Evolutionary conservation across 2,797 vertebrate genomes (phyloP), one percentile per base, ranked within the genome.

Genomic region (Xerus rutilus): DNA sequence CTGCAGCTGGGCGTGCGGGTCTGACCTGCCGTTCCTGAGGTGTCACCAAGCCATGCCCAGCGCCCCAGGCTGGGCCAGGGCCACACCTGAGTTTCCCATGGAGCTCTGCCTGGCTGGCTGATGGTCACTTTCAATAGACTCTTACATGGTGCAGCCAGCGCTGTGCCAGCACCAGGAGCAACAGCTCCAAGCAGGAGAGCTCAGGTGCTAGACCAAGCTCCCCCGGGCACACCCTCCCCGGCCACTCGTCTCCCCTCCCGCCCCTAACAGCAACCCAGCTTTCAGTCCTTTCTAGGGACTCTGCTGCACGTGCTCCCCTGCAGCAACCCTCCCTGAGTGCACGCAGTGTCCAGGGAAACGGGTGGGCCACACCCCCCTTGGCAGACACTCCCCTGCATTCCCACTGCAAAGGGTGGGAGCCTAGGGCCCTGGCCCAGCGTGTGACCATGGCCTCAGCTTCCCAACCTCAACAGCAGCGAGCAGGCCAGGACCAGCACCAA

Each of bases 191-290:
- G 2, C 30, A 12, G 7, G 25, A n/a, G 11, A 9, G 21, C 69
- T 15, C 11, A 0, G 76, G 64, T 2, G 32, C 23, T 1, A 1
- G 59, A 1, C 73, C 20, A 39, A 47, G 59, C 52, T 18, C 43
- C 21, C 6, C 18, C 32, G 12, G 0, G 23, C 59, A 73, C 30
- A n/a, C 28, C 52, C 0, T 28, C 17, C 8, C 43, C 6, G n/a
- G 67, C 52, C 35, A 35, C 30, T 25, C 17, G 28, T 28, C 5
- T 0, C 3, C 0, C 35, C 5, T 54, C 39, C 21, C 0, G 39
- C n/a, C 45, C 18, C 49, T 52, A 54, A 54, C 54, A 52, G 54
- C 17, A 5, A 54, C 54, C 5, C 1, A 20, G 21, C 1, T 18
- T 43, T 39, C 20, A 54, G 11, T 13, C 47, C 54, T 43, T n/a